These are phyloP conservation scores for Platichthys flesus DNA, from an alignment of 2,113 vertebrate species.

Conservation along the genomic window DNA sequence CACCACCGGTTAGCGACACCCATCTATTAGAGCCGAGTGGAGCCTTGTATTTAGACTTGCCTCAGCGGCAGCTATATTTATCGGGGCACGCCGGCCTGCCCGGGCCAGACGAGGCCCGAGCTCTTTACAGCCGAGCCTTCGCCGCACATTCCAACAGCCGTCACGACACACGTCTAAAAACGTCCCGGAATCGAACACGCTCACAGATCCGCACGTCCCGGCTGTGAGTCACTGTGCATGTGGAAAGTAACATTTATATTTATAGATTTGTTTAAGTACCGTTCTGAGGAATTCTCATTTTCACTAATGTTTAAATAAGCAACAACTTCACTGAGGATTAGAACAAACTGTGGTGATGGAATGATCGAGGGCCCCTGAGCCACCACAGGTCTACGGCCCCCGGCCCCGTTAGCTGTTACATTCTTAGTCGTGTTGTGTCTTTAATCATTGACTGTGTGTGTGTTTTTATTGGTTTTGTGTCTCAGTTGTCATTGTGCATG, in stretches of 20 bases:
- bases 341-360: no score
- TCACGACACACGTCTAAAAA: slow-evolving; percentile 70
- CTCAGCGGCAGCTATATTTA: slow-evolving; percentile 85
- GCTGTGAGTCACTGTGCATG: background rate
- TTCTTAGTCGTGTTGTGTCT: no score
- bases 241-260: slow-evolving; percentile 7
- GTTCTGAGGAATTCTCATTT: no score
- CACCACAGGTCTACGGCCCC: no score
- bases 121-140: slow-evolving; percentile 70
- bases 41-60: slow-evolving; percentile 84
- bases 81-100: slow-evolving; percentile 70
- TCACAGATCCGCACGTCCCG: background rate
- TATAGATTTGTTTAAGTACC: background rate
- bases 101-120: slow-evolving; percentile 65
- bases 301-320: no score
- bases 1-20: slow-evolving; percentile 85
- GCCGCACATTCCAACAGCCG: slow-evolving; percentile 77
- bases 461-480: no score
- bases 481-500: no score
- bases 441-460: no score
- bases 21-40: slow-evolving; percentile 82
- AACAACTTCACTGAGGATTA: no score
- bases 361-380: no score
- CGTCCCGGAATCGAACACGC: slow-evolving; percentile 20
- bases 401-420: no score